Percentiles rank a stretch among this genome's conserved stretches.
Evolutionary conservation across 2,888 invertebrate species (phyloP).

Genomic region (Incurvaria masculella): DNA sequence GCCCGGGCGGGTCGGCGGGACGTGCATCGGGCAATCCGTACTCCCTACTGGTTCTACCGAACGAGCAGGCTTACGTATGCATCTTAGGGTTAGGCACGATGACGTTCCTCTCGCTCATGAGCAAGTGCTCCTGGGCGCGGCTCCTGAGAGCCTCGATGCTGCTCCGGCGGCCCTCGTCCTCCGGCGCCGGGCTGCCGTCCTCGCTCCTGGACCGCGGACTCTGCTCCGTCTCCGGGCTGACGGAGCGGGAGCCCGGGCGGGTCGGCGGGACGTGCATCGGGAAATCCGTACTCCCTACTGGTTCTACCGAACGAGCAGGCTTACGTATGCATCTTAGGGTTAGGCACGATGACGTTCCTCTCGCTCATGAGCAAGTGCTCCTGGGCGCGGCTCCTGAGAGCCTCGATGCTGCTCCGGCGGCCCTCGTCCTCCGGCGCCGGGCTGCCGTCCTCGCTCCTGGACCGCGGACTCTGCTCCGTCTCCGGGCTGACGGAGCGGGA

Average conservation of each 20-base stretch:
- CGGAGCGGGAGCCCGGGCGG: constrained; percentile 11
- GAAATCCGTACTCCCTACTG: no score
- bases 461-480: constrained; percentile 24
- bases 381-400: constrained; percentile 46
- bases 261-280: not conserved
- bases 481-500: constrained; percentile 20
- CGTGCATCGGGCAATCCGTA: not conserved
- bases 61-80: no score
- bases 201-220: constrained; percentile 21
- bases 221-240: constrained; percentile 23
- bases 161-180: constrained; percentile 24
- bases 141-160: constrained; percentile 47
- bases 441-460: constrained; percentile 18
- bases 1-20: not conserved
- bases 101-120: constrained; percentile 16
- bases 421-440: constrained; percentile 25
- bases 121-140: constrained; percentile 42
- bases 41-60: no score
- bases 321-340: constrained; percentile 27
- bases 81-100: constrained; percentile 28
- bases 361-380: constrained; percentile 28
- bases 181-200: constrained; percentile 20
- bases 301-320: no score
- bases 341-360: constrained; percentile 21
- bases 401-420: constrained; percentile 39